Conservation (phyloP, 2,888 invertebrate species). For the Cheilosia urbana region DNA sequence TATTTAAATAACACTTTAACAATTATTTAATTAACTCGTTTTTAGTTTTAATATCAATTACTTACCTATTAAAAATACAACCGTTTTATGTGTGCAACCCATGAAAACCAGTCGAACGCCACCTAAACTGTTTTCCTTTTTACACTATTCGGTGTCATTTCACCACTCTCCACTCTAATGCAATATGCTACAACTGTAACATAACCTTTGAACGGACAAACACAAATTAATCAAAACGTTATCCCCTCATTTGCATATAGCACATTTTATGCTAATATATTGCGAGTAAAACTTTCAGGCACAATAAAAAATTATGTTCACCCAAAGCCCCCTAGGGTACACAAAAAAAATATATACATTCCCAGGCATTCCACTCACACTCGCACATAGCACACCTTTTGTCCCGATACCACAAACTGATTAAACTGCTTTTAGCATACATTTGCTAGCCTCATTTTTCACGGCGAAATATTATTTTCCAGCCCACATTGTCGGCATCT, state of each 20-base stretch:
- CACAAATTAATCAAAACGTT: conserved; percentile 71
- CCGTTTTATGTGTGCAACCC: too few relatives aligned
- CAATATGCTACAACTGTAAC: background rate
- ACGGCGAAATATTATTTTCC: conserved; percentile 77
- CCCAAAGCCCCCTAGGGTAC: conserved; percentile 50
- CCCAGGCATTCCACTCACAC: conserved; percentile 25
- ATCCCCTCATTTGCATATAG: conserved; percentile 71
- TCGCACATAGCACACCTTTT: conserved; percentile 64
- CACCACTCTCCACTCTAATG: background rate
- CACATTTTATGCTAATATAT: conserved; percentile 62
- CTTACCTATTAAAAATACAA: too few relatives aligned
- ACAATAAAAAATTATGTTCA: conserved; percentile 48
- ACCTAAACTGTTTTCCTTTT: too few relatives aligned
- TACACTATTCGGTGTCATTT: background rate
- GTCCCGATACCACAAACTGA: conserved; percentile 76
- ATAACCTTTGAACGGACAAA: background rate
- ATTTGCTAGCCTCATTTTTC: conserved; percentile 77
- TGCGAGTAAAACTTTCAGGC: conserved; percentile 66
- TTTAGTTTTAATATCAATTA: too few relatives aligned
- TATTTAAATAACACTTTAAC: too few relatives aligned
- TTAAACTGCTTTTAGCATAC: conserved; percentile 78
- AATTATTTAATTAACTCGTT: too few relatives aligned
- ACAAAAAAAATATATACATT: conserved; percentile 15
- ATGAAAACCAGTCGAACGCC: too few relatives aligned
- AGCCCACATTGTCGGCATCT: conserved; percentile 77